These are phyloP conservation scores for Craterocephalus amniculus DNA, from an alignment of 2,797 vertebrate genomes.

Conservation along the genomic window DNA sequence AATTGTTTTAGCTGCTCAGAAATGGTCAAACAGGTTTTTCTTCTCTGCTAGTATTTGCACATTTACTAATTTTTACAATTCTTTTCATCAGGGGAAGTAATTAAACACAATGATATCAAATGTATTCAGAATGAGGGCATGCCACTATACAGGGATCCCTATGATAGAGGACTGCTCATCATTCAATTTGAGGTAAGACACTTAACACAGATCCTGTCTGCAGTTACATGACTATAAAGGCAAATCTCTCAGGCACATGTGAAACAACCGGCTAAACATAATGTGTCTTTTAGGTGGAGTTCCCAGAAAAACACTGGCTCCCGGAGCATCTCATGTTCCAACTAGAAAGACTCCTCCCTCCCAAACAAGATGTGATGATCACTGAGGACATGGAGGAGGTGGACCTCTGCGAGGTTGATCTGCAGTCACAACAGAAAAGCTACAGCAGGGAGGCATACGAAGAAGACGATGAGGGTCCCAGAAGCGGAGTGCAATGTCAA, in stretches of 20 bases:
- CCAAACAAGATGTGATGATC: conserved; percentile 86
- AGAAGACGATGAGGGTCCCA: conserved; percentile 87
- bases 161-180: conserved; percentile 89
- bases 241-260: neutral
- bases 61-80: neutral
- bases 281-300: conserved; percentile 84
- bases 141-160: conserved; percentile 90
- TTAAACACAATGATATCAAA: conserved; percentile 88
- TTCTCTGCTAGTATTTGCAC: neutral
- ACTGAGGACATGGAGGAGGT: conserved; percentile 95
- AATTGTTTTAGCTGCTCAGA: neutral
- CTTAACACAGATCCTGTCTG: neutral
- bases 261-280: neutral
- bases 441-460: conserved; percentile 86
- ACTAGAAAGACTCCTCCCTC: conserved; percentile 90
- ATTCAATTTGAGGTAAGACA: conserved; percentile 89
- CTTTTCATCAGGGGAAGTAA: conserved; percentile 87
- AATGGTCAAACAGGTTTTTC: neutral
- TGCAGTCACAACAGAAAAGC: conserved; percentile 77
- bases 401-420: conserved; percentile 88
- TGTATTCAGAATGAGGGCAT: conserved; percentile 91
- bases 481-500: conserved; percentile 91
- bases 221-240: neutral
- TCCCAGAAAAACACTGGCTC: conserved; percentile 93
- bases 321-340: conserved; percentile 87